Evolutionary conservation across 2,888 invertebrate species (phyloP).

Genomic region (Pasiphila rectangulata): DNA sequence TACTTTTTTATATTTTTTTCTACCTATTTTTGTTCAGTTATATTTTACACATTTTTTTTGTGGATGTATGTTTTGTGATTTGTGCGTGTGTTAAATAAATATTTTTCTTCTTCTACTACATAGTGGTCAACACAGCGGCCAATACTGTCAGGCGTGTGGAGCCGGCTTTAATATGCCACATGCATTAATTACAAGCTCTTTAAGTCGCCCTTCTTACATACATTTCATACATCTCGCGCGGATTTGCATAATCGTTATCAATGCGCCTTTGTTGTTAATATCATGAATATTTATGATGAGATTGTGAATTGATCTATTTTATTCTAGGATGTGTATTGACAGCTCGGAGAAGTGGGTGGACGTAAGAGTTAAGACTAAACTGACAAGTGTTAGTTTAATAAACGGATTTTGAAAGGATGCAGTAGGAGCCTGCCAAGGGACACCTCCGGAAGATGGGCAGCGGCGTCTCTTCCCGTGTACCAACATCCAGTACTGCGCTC

Average conservation of each 20-base stretch:
- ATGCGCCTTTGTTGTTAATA: conserved; percentile 12
- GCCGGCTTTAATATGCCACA: conserved; percentile 37
- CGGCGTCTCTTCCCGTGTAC: no score
- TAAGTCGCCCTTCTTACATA: conserved; percentile 49
- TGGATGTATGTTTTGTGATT: no score
- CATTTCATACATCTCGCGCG: conserved; percentile 41
- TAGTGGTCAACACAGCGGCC: background rate
- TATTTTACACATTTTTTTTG: background rate
- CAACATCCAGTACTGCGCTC: no score
- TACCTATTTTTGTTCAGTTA: background rate
- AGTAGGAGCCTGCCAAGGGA: no score
- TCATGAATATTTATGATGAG: conserved; percentile 9
- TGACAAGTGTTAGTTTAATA: no score
- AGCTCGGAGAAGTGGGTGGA: background rate
- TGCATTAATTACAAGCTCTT: conserved; percentile 38
- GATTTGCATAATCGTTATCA: conserved; percentile 31
- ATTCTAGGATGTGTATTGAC: background rate
- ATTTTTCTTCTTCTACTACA: no score
- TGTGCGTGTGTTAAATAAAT: no score
- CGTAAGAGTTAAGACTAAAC: no score
- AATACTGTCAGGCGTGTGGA: background rate
- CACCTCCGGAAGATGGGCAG: no score
- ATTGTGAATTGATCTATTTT: conserved; percentile 5
- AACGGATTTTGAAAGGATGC: no score
- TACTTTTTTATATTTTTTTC: background rate